Base-by-base conservation (phyloP, 2,113 vertebrate species). In the Oreocharis arfaki region DNA sequence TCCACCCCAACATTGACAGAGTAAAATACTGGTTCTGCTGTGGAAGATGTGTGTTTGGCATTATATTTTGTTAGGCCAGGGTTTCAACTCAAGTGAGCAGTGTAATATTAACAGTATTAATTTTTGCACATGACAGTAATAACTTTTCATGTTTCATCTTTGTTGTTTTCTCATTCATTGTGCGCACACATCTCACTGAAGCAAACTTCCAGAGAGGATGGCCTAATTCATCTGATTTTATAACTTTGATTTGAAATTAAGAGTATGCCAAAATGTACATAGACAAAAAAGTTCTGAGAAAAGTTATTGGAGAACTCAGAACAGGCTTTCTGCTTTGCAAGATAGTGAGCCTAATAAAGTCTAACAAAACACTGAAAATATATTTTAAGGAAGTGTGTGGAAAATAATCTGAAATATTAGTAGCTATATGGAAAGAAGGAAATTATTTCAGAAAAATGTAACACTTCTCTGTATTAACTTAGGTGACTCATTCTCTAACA, bases 1-100 rank as follows among this genome's bases (percentile, higher is more conserved):
- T 8, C 16, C 18, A 67, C 20, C 0, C 0, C 33, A 82, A 13
- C 9, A 16, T 1, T 21, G 10, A 16, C 24, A 46, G 39, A 41
- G 7, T n/a, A 32, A 80, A 89, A 55, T 24, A 18, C 1, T 16
- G 4, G 10, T 46, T 77, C 50, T 65, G 8, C 33, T 39, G 35
- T 44, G 17, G 33, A 64, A 77, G 60, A 60, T 27, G 11, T 6
- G 26, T 23, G 7, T 11, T 59, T 77, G 30, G 2, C 13, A 39
- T 68, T 56, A 24, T 44, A 53, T 4, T 44, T 28, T 81, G 5
- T n/a, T 33, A 47, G 35, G 7, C 6, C 35, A 69, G 28, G 76
- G 8, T 64, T 80, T 81, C 44, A 74, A 64, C 2, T 4, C 4
- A 56, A 39, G 4, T 32, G 3, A 85, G 5, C 12, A 53, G 37